phyloP scores from a whole-genome alignment of 2,888 invertebrate genomes.

The Helobdella robusta region DNA sequence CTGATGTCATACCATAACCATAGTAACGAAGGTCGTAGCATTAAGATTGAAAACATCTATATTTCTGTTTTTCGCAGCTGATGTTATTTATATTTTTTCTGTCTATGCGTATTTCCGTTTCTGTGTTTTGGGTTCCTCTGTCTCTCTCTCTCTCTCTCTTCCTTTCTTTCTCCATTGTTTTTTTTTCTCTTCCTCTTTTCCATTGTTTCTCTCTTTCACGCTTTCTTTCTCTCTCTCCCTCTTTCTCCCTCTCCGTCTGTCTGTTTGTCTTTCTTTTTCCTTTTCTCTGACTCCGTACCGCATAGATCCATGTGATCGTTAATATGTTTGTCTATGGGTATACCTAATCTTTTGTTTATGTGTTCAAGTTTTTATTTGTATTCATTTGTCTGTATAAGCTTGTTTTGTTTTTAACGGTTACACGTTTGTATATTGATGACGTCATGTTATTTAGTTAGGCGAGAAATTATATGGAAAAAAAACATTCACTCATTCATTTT shows the following conservation, averaged over 20 bases:
- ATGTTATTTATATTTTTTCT: no score
- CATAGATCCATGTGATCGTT: background rate
- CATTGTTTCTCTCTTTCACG: background rate
- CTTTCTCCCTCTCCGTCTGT: background rate
- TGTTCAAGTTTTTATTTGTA: background rate
- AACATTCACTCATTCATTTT: no score
- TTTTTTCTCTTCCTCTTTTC: background rate
- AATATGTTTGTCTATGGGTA: background rate
- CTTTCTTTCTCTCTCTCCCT: background rate
- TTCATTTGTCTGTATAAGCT: background rate
- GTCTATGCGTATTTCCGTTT: background rate
- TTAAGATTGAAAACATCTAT: no score
- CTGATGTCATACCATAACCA: no score
- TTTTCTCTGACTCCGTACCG: background rate
- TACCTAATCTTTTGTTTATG: background rate
- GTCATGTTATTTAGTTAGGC: no score
- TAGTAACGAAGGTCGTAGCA: no score
- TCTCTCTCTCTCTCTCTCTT: background rate
- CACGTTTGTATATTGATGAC: no score
- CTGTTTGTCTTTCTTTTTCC: constrained; percentile 1
- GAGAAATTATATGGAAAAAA: no score
- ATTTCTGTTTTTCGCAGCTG: no score
- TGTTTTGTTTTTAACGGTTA: background rate
- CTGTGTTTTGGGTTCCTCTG: background rate
- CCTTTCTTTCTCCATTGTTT: background rate